Evolutionary conservation across 2,888 invertebrate genomes (phyloP).

Genomic region (Sepiola atlantica): DNA sequence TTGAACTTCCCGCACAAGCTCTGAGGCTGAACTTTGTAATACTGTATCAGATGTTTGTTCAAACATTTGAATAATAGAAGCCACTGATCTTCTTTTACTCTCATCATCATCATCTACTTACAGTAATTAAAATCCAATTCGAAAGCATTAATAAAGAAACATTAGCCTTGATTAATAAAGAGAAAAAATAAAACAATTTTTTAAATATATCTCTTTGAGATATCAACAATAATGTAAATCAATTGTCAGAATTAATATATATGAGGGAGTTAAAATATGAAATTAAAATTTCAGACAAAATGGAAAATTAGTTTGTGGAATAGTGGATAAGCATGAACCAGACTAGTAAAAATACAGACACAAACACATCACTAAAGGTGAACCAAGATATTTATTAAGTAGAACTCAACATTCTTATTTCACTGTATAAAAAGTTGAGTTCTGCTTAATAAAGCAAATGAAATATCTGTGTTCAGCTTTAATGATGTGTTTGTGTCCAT

Average conservation of each 20-base stretch:
- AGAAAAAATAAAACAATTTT: not conserved
- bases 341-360: too few relatives aligned
- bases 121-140: conserved; percentile 32
- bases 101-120: conserved; percentile 41
- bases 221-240: not conserved
- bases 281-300: too few relatives aligned
- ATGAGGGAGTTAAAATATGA: too few relatives aligned
- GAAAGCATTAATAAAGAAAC: conserved; percentile 38
- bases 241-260: not conserved
- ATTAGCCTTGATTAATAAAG: conserved; percentile 41
- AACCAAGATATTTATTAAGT: too few relatives aligned
- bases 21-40: conserved; percentile 44
- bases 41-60: conserved; percentile 55
- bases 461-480: too few relatives aligned
- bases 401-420: too few relatives aligned
- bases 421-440: too few relatives aligned
- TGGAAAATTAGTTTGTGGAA: too few relatives aligned
- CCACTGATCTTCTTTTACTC: conserved; percentile 56
- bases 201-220: not conserved
- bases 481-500: too few relatives aligned
- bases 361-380: too few relatives aligned
- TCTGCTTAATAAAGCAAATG: too few relatives aligned
- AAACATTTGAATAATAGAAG: conserved; percentile 62
- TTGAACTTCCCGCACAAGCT: conserved; percentile 37
- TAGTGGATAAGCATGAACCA: too few relatives aligned